Conservation (phyloP, 2,888 invertebrate species). For the Cataglyphis rosenhaueri region DNA sequence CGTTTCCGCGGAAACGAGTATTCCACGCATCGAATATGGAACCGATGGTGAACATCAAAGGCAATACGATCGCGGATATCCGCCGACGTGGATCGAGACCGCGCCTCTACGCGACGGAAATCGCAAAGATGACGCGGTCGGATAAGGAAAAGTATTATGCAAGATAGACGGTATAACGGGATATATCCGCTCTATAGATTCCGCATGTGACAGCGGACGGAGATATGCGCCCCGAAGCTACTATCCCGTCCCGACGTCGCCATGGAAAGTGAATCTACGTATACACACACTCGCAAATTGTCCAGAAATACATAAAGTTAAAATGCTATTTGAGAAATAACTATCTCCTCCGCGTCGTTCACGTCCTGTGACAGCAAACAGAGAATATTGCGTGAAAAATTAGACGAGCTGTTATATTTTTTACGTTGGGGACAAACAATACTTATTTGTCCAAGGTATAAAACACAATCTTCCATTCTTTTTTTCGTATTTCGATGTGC, state of each 20-base stretch:
- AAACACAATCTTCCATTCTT: slow-evolving; percentile 19
- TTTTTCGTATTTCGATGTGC: slow-evolving; percentile 12
- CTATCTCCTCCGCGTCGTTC: not conserved
- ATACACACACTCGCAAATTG: not conserved
- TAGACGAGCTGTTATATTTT: not conserved
- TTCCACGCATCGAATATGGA: slow-evolving; percentile 46
- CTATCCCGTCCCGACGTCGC: slow-evolving; percentile 5
- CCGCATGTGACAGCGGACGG: slow-evolving; percentile 44
- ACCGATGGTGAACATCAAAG: slow-evolving; percentile 58
- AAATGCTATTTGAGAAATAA: not conserved
- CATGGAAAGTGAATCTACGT: not conserved
- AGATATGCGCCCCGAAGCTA: slow-evolving; percentile 15
- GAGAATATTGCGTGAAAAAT: not conserved
- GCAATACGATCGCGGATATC: slow-evolving; percentile 51
- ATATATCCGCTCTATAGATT: slow-evolving; percentile 51
- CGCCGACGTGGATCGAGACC: slow-evolving; percentile 33
- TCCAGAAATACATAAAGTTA: slow-evolving; percentile 20
- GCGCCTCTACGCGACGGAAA: slow-evolving; percentile 34
- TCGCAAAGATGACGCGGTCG: slow-evolving; percentile 48
- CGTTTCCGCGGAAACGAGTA: slow-evolving; percentile 42
- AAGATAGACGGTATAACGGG: slow-evolving; percentile 55
- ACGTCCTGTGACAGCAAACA: not conserved
- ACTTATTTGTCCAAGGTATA: slow-evolving; percentile 21
- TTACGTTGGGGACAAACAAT: not conserved
- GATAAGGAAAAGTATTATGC: slow-evolving; percentile 55